Base-by-base conservation (phyloP, 2,888 invertebrate species). In the Heteromyza rotundicornis region DNA sequence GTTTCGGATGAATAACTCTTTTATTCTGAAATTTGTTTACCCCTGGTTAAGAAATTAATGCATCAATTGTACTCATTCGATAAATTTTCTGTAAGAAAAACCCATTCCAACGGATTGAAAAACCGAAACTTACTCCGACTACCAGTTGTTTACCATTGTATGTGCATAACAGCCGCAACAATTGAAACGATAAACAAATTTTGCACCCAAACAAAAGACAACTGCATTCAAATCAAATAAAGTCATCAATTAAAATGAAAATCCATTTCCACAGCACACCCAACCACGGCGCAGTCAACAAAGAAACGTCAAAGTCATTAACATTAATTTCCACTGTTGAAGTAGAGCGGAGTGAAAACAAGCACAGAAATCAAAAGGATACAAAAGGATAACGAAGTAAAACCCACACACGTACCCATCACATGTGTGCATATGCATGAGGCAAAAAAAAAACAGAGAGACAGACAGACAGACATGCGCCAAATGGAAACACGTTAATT, bases 401-500 rank as follows among this genome's bases (percentile, higher is more conserved):
- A n/a, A 40, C n/a, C n/a, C n/a, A n/a, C n/a, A n/a, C 40, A 40
- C 14, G 2, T 40, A 10, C 20, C 40, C 20, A 20, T 24, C 22
- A 54, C 7, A 35, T 36, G 22, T 17, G 23, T 24, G 27, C 16
- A 24, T 14, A 59, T n/a, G n/a, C n/a, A n/a, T n/a, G n/a, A n/a
- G n/a, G n/a, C n/a, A n/a, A n/a, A n/a, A n/a, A n/a, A n/a, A n/a
- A n/a, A n/a, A n/a, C n/a, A n/a, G 19, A 22, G 17, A 23, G 20
- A 19, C 61, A 47, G 2, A 7, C 20, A 47, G 19, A 20, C 47
- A n/a, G 10, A 47, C 17, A 19, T 22, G 19, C 40, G 20, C 22
- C 52, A 40, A 24, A 27, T 17, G 19, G 53, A 44, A 59, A 53
- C 47, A 59, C 59, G 52, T 59, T 59, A 59, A 59, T 59, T 59